Base-by-base conservation (phyloP, 2,888 invertebrate genomes). In the Nephrotoma flavescens region DNA sequence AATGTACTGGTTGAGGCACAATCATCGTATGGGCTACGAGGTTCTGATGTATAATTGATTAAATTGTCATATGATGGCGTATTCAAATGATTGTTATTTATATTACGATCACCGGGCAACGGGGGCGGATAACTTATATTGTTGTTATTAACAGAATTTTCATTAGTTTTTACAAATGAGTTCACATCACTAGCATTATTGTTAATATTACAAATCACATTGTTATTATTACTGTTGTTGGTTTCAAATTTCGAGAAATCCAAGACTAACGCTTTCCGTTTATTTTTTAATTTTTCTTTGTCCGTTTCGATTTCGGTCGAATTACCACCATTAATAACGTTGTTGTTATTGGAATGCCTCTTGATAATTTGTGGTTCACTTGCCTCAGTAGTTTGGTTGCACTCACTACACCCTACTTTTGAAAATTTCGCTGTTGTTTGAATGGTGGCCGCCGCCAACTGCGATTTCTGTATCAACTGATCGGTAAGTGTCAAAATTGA, bases 161-260 rank as follows among this genome's bases (percentile, higher is more conserved):
- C 31, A 12, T 31, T 47, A 47, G 47, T 86, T 47, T 31, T 86
- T 41, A 42, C 19, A 47, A 47, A 41, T 47, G 47, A 52, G 41
- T 47, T 45, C 0, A 52, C 15, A 86, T 86, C 86, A 44, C 83
- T 44, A 87, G 83, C 52, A 12, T 71, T 42, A 42, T 19, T 11
- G 47, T 87, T 71, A 44, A 83, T 87, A 31, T 31, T 19, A 52
- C 87, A 86, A 86, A 85, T 42, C 31, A 87, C 87, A 84, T 86
- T 87, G 41, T 86, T 87, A 42, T 87, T 87, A 86, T 89, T 89
- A 3, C 89, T 87, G 15, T 83, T 85, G 44, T 45, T 85, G 4
- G 89, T 89, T 41, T 89, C 90, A 90, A 93, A 91, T 89, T 93
- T 93, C 88, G 93, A 93, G 90, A 95, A 93, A 90, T 95, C 95